phyloP scores from a whole-genome alignment of 2,113 vertebrate genomes.

The Sialia sialis region DNA sequence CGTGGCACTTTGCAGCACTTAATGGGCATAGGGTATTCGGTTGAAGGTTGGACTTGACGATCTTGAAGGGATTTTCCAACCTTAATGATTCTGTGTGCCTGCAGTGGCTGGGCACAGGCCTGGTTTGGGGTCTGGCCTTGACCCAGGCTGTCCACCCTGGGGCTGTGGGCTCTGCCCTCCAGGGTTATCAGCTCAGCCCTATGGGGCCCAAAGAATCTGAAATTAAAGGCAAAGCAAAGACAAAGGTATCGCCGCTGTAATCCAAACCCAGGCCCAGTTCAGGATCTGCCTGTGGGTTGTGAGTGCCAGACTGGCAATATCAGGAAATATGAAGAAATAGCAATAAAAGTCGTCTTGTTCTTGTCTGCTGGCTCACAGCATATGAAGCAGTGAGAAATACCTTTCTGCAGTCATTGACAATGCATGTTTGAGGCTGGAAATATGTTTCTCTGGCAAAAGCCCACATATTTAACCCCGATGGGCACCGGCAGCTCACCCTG shows the following conservation, averaged over 20 bases:
- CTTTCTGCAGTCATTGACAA: neutral
- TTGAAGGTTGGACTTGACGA: neutral
- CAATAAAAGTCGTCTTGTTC: slow-evolving; percentile 30
- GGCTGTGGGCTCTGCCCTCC: neutral
- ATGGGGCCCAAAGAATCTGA: neutral
- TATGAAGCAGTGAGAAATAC: neutral
- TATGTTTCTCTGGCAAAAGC: neutral
- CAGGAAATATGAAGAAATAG: slow-evolving; percentile 49
- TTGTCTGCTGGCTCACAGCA: neutral
- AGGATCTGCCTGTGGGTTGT: neutral
- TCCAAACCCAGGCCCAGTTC: neutral
- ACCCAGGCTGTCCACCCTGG: neutral
- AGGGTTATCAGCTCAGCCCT: neutral
- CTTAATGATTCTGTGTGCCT: neutral
- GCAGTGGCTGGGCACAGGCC: fast-evolving
- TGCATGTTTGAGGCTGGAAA: slow-evolving; percentile 1
- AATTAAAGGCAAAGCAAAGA: neutral
- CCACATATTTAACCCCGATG: neutral
- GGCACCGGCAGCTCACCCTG: neutral
- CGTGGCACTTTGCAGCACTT: neutral
- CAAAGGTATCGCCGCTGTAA: neutral
- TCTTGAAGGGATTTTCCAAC: neutral
- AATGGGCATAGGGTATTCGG: neutral
- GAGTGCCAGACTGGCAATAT: slow-evolving; percentile 36
- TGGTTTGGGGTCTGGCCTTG: neutral